Conservation (phyloP, 2,113 vertebrate species). For the Tragelaphus strepsiceros region DNA sequence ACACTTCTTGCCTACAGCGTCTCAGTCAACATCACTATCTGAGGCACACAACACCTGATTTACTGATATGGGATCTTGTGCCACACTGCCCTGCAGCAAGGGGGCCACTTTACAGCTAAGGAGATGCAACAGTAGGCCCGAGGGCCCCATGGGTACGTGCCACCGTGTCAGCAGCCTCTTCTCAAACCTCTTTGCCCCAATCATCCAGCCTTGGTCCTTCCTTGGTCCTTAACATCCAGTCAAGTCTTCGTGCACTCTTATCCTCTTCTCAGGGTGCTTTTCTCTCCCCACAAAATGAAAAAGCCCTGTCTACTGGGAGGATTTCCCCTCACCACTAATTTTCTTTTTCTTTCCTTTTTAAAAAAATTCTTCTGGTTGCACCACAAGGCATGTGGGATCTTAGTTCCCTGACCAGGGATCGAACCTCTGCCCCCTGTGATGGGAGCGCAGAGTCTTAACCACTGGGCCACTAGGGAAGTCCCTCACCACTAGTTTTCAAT, state of each 20-base stretch:
- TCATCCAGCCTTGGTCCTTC: neutral
- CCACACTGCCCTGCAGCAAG: accelerated
- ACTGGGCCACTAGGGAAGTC: neutral
- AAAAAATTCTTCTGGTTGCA: neutral
- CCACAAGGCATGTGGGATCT: neutral
- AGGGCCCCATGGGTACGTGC: accelerated
- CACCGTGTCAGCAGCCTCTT: accelerated
- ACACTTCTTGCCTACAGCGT: neutral
- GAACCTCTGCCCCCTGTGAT: neutral
- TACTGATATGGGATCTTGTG: neutral
- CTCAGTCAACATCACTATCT: neutral
- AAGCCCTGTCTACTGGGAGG: neutral
- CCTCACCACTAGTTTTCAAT: neutral
- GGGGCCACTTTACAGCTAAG: neutral
- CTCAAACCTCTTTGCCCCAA: neutral
- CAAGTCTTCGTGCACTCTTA: neutral
- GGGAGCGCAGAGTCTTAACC: neutral
- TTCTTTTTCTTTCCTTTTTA: neutral
- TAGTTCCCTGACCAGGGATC: neutral
- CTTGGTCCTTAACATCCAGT: neutral
- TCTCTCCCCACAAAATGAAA: neutral
- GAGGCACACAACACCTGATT: neutral
- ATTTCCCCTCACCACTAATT: neutral
- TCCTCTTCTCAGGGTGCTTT: neutral
- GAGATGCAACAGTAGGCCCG: neutral